phyloP scores from a whole-genome alignment of 2,888 invertebrate species.

The Brachylomia viminalis region DNA sequence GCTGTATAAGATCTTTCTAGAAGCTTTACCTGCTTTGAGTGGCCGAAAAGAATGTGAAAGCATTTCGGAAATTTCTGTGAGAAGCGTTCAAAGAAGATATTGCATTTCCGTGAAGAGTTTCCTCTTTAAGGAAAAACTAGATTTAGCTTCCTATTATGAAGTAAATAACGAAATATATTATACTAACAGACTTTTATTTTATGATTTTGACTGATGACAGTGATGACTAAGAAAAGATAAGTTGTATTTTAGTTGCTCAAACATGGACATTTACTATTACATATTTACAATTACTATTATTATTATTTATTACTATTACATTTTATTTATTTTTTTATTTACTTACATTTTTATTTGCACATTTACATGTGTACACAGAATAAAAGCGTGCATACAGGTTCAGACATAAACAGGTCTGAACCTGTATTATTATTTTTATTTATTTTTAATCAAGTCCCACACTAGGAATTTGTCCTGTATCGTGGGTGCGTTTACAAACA shows the following conservation, averaged over 20 bases:
- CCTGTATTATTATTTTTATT: too few species aligned
- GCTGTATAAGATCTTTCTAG: slow-evolving; percentile 28
- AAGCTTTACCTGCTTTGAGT: slow-evolving; percentile 48
- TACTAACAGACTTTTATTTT: not conserved
- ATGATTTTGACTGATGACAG: not conserved
- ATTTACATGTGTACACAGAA: too few species aligned
- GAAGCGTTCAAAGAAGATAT: slow-evolving; percentile 42
- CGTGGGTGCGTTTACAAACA: too few species aligned
- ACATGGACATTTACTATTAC: too few species aligned
- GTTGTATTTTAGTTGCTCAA: not conserved
- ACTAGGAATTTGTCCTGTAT: too few species aligned
- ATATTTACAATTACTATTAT: too few species aligned
- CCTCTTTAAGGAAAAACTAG: slow-evolving; percentile 35
- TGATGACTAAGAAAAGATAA: not conserved
- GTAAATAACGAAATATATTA: not conserved
- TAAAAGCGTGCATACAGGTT: too few species aligned
- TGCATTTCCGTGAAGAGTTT: slow-evolving; percentile 47
- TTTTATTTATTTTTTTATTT: too few species aligned
- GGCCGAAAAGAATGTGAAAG: slow-evolving; percentile 47
- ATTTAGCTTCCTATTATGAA: slow-evolving; percentile 10
- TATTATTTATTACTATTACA: too few species aligned
- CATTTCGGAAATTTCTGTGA: slow-evolving; percentile 29
- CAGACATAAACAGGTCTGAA: too few species aligned
- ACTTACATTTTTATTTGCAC: too few species aligned
- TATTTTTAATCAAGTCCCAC: too few species aligned